Conservation (phyloP, 2,797 vertebrate species). For the Perodicticus potto region DNA sequence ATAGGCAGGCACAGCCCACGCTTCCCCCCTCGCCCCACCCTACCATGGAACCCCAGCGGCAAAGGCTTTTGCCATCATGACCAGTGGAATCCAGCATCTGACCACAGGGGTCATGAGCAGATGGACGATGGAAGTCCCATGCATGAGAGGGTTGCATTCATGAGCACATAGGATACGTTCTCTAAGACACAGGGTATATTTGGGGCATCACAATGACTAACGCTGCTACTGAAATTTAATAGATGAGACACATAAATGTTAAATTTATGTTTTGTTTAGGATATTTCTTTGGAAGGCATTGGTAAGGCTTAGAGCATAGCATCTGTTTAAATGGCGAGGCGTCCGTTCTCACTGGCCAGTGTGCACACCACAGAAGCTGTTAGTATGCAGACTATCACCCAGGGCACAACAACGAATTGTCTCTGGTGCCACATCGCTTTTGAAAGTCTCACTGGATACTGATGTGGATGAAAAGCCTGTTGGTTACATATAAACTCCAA, state of each 20-base stretch:
- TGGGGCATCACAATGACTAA: not conserved
- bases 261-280: not conserved
- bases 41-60: not conserved
- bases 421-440: not conserved
- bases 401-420: no score
- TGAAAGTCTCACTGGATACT: not conserved
- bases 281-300: constrained; percentile 13
- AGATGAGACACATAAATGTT: not conserved
- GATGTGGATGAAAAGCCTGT: not conserved
- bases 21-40: not conserved
- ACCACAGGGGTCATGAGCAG: not conserved
- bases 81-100: not conserved
- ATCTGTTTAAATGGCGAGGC: not conserved
- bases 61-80: not conserved
- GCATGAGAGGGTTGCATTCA: not conserved
- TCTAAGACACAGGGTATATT: not conserved
- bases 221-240: not conserved
- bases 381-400: not conserved
- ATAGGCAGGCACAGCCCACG: not conserved
- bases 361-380: not conserved
- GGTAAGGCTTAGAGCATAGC: not conserved
- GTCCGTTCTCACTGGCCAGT: not conserved
- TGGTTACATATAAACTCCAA: constrained; percentile 5
- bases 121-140: not conserved
- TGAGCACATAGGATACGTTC: not conserved